Conservation (phyloP, 1,140 invertebrate genomes). For the Sarcophaga peregrina region DNA sequence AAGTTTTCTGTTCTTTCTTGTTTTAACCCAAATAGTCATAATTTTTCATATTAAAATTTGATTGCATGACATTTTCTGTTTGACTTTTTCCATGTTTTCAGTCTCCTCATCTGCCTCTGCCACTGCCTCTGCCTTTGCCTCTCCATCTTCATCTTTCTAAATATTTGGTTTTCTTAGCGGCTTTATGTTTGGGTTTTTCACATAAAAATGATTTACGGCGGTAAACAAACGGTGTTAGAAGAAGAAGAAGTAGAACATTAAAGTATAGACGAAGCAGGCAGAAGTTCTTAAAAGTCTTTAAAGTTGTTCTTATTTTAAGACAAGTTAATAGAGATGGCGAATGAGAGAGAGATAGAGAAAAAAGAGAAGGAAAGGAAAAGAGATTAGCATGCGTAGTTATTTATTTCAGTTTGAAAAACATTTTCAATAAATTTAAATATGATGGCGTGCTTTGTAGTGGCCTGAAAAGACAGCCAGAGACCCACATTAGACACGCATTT, state of each 20-base stretch:
- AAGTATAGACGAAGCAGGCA: too few relatives aligned
- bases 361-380: neutral
- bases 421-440: neutral
- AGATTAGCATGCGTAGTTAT: neutral
- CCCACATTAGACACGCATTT: neutral
- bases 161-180: neutral
- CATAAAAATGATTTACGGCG: neutral
- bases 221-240: neutral
- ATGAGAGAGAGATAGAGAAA: neutral
- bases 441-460: neutral
- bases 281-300: too few relatives aligned
- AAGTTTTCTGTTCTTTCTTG: too few relatives aligned
- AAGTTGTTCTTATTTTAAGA: too few relatives aligned
- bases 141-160: neutral
- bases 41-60: constrained; percentile 12
- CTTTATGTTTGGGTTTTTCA: neutral
- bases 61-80: neutral
- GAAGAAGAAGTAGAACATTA: too few relatives aligned
- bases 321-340: neutral
- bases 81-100: neutral
- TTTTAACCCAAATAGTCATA: constrained; percentile 6
- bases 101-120: neutral
- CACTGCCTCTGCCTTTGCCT: neutral
- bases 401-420: neutral
- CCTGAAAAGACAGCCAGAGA: neutral